Base-by-base conservation (phyloP, 2,888 invertebrate species). In the Ophraella communa region DNA sequence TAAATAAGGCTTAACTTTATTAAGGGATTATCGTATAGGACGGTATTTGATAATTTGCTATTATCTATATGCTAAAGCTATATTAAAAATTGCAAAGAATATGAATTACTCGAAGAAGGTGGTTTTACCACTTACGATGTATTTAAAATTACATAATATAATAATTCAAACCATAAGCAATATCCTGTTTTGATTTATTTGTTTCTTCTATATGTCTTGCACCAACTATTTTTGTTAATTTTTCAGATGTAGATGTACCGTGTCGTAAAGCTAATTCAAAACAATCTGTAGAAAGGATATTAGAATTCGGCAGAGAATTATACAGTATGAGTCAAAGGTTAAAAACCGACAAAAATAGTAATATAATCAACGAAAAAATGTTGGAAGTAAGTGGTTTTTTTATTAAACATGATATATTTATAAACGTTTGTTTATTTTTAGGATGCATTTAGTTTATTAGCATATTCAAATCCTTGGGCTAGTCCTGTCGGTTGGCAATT, bases 391-490 rank as follows among this genome's bases (percentile, higher is more conserved):
- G 81, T 73, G 39, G 4, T 27, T 17, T 44, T 39, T 30, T 20
- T 44, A 30, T 21, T 44, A 27, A 11, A 1, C 0, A 4, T 35
- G 14, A 3, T n/a, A 14, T 17, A 10, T 18, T 52, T 42, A 17
- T 11, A 33, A 27, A 24, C 14, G 0, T 47, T 24, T 39, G n/a
- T 59, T 57, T 14, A 17, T n/a, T 77, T 82, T 23, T 85, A 96
- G 93, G 95, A 98, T 84, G 98, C 98, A 79, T 98, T 98, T 87
- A 97, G 97, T 85, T 87, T 98, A 80, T 86, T 98, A 80, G 98
- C 98, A 53, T 98, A 98, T 84, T 93, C 95, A 75, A 97, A 98
- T 86, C 98, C 98, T 27, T 97, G 96, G 96, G 91, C 91, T 79
- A 96, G 96, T 83, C 97, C 97, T 17, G 92, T 98, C 67, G 96